phyloP scores from a whole-genome alignment of 1,140 invertebrate species.

The Drosophila pseudoananassae region DNA sequence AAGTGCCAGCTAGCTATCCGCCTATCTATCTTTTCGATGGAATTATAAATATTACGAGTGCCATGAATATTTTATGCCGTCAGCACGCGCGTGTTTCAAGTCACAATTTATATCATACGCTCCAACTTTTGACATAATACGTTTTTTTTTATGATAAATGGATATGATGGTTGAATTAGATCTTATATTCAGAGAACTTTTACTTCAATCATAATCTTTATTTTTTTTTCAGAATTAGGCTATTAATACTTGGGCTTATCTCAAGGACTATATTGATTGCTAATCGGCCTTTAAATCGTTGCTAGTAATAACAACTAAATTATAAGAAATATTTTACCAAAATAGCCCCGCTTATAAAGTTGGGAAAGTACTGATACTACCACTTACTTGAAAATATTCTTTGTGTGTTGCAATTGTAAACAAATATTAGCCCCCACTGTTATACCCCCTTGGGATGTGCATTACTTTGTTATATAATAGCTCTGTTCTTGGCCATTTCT shows the following conservation, averaged over 20 bases:
- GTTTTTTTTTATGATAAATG: neutral
- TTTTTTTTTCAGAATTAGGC: neutral
- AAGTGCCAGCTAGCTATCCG: constrained; percentile 31
- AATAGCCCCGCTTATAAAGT: too few species aligned
- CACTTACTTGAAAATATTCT: neutral
- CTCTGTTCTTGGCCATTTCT: constrained; percentile 21
- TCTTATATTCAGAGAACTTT: too few species aligned
- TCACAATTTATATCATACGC: constrained; percentile 26
- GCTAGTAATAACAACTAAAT: neutral
- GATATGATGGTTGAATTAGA: too few species aligned
- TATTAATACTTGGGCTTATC: constrained; percentile 33
- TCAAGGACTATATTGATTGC: constrained; percentile 29
- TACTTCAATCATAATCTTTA: too few species aligned
- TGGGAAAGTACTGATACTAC: too few species aligned
- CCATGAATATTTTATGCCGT: constrained; percentile 67
- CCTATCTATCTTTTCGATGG: constrained; percentile 62
- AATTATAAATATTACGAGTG: constrained; percentile 44
- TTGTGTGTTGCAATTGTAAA: constrained; percentile 28
- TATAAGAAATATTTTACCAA: too few species aligned
- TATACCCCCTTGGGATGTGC: constrained; percentile 4
- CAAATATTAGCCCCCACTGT: constrained; percentile 17
- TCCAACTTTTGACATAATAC: constrained; percentile 22
- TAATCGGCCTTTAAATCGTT: constrained; percentile 9
- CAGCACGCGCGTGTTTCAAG: constrained; percentile 30
- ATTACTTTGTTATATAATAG: constrained; percentile 39